These are phyloP conservation scores for Synanthedon vespiformis DNA, from an alignment of 2,888 invertebrate species.

Conservation along the genomic window DNA sequence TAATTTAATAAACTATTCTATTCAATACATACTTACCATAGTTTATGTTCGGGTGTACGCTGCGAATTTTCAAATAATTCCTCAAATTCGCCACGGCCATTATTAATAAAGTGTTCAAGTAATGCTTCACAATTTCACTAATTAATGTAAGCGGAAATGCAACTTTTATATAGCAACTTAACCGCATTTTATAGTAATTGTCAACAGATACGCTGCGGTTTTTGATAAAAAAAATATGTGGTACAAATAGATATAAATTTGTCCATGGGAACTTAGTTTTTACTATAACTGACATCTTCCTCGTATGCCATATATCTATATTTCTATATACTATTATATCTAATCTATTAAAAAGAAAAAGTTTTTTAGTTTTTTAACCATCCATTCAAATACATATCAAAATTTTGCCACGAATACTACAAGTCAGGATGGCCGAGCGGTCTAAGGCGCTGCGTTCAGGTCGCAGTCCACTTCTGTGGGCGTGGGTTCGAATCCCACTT, in stretches of 20 bases:
- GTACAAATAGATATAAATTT: too few species aligned
- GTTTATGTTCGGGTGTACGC: slow-evolving; percentile 80
- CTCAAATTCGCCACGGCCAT: slow-evolving; percentile 72
- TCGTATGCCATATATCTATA: too few species aligned
- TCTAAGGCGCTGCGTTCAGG: slow-evolving; percentile 48
- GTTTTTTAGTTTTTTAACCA: too few species aligned
- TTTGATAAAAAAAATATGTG: too few species aligned
- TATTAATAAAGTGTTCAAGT: slow-evolving; percentile 3
- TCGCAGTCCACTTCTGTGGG: slow-evolving; percentile 48
- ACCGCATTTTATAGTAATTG: slow-evolving; percentile 1
- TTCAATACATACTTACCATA: slow-evolving; percentile 67
- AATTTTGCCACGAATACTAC: too few species aligned
- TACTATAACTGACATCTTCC: too few species aligned
- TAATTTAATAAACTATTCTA: too few species aligned
- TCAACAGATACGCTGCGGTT: too few species aligned
- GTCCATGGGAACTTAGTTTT: too few species aligned
- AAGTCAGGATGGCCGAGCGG: slow-evolving; percentile 44
- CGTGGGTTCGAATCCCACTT: slow-evolving; percentile 49
- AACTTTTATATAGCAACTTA: not conserved
- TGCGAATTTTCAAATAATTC: slow-evolving; percentile 78
- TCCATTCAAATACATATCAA: too few species aligned
- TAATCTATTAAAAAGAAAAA: too few species aligned
- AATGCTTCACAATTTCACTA: not conserved
- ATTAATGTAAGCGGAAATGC: not conserved
- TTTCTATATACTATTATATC: too few species aligned